Evolutionary conservation across 2,113 vertebrate species (phyloP).

Genomic region (Delphinapterus leucas): DNA sequence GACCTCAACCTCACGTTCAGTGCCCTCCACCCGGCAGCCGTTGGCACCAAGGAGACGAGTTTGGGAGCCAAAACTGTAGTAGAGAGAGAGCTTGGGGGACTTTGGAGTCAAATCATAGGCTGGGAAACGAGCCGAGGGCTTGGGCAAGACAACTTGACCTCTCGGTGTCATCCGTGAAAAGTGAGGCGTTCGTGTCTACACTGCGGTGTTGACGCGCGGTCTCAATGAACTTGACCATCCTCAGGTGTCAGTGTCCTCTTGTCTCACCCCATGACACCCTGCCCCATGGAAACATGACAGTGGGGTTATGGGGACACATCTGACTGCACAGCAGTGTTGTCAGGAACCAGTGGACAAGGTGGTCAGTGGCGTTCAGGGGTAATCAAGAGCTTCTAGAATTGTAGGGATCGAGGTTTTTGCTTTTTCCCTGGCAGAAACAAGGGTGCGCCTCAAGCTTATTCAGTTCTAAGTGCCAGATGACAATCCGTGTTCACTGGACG

Average conservation of each 20-base stretch:
- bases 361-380: not conserved
- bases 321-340: not conserved
- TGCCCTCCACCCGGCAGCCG: not conserved
- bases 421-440: not conserved
- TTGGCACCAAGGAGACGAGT: not conserved
- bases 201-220: rapidly evolving
- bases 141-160: not conserved
- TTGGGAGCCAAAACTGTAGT: not conserved
- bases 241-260: not conserved
- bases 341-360: not conserved
- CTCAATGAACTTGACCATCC: not conserved
- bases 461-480: conserved; percentile 1
- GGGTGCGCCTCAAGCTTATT: not conserved
- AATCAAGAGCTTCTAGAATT: not conserved
- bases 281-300: rapidly evolving
- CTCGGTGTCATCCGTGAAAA: rapidly evolving
- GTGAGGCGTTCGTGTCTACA: rapidly evolving
- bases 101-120: not conserved
- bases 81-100: too few species aligned
- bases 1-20: not conserved
- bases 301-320: rapidly evolving
- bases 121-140: rapidly evolving
- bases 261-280: not conserved
- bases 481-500: not conserved
- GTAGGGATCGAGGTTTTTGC: too few species aligned